phyloP scores from a whole-genome alignment of 2,797 vertebrate species.

The Urocyon cinereoargenteus region DNA sequence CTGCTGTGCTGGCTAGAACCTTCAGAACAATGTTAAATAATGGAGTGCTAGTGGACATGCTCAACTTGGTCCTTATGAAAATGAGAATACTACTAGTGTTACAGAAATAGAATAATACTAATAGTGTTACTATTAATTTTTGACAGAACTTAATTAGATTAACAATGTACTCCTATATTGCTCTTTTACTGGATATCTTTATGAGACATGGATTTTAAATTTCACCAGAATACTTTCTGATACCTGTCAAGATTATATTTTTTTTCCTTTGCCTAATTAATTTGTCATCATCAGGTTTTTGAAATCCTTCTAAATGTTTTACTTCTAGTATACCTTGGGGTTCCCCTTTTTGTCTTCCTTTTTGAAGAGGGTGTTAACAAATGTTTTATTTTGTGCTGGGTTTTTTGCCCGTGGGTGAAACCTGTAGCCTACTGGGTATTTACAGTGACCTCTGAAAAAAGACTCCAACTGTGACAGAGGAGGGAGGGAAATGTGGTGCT shows the following conservation, averaged over 20 bases:
- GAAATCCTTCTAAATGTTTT: constrained; percentile 9
- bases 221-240: constrained; percentile 29
- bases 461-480: neutral
- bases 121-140: neutral
- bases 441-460: neutral
- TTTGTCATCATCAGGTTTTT: neutral
- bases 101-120: no score
- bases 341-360: neutral
- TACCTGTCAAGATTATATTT: neutral
- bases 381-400: neutral
- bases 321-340: neutral
- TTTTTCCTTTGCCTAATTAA: constrained; percentile 30
- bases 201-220: constrained; percentile 44
- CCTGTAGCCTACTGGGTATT: neutral
- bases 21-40: constrained; percentile 40
- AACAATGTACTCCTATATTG: neutral
- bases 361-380: neutral
- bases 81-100: neutral
- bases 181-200: constrained; percentile 44
- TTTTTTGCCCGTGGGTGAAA: neutral
- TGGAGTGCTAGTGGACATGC: neutral
- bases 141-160: constrained; percentile 17
- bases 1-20: neutral
- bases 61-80: neutral
- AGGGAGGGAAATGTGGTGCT: neutral